Base-by-base conservation (phyloP, 2,113 vertebrate genomes). In the Campylomormyrus numenius region DNA sequence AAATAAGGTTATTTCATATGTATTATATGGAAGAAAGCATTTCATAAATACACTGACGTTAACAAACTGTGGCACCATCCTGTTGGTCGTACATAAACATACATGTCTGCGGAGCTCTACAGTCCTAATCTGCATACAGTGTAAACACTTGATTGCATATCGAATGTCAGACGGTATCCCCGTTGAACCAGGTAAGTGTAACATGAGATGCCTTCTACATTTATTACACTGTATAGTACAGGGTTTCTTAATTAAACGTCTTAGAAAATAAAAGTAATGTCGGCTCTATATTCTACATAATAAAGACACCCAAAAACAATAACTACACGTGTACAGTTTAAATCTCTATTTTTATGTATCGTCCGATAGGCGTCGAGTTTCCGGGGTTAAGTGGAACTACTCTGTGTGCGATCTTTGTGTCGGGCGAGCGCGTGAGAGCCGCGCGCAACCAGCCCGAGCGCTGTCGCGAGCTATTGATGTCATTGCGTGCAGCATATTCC, bases 391-490 rank as follows among this genome's bases (percentile, higher is more conserved):
- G 45, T 45, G 83, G 83, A 85, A 85, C 83, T 85, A 85, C 50
- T 52, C 62, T 85, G 17, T n/a, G 6, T 35, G 50, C 56, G 80
- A n/a, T 35, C 11, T 7, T 45, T 15, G 62, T 48, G 24, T 21
- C 31, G 24, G 39, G 35, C 62, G 42, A 31, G 2, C 58, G 62
- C 27, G 42, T 45, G 58, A 27, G 46, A n/a, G 62, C 45, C 9
- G 53, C 39, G 42, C 58, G 88, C 52, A 88, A 27, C 53, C 90
- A 89, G 24, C 91, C 52, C 21, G 50, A 87, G 87, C 11, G 45
- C 17, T 74, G 90, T 90, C 90, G 92, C 92, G 83, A 52, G 70
- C 11, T 48, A 50, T 77, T 91, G 90, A 88, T 77, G 87, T 89
- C 91, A 91, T 91, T 74, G 35, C 46, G 48, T 48, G 31, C 58